phyloP scores from a whole-genome alignment of 2,888 invertebrate genomes.

The Pachymerium ferrugineum region DNA sequence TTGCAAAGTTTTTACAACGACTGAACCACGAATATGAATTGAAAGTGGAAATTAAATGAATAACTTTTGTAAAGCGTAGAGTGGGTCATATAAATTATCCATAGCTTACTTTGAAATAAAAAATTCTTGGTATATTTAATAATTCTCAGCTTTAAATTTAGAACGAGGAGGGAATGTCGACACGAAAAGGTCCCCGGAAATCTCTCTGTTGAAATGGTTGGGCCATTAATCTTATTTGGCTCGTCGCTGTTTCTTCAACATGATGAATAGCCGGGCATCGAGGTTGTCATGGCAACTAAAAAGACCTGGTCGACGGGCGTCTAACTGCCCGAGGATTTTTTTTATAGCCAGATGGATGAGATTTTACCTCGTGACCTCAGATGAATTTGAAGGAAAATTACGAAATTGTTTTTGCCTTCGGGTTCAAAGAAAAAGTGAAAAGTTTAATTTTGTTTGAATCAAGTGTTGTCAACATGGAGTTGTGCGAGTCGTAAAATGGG shows the following conservation, averaged over 20 bases:
- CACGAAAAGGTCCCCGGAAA: not conserved
- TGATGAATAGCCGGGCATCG: conserved; percentile 3
- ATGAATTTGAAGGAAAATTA: not conserved
- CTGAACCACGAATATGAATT: too few relatives aligned
- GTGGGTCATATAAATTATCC: too few relatives aligned
- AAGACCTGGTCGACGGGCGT: not conserved
- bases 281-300: conserved; percentile 9
- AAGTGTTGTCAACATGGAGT: conserved; percentile 7
- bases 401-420: not conserved
- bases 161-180: not conserved
- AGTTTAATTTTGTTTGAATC: not conserved
- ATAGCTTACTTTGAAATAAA: too few relatives aligned
- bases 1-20: too few relatives aligned
- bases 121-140: too few relatives aligned
- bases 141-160: too few relatives aligned
- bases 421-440: not conserved
- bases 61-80: too few relatives aligned
- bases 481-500: not conserved
- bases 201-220: conserved; percentile 3
- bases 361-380: not conserved
- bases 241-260: conserved; percentile 13
- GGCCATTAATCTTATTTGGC: conserved; percentile 13
- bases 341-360: not conserved
- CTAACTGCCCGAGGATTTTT: not conserved
- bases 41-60: too few relatives aligned